phyloP scores from a whole-genome alignment of 53 echinoderm and acorn worm genomes.

The Apostichopus leukothele region DNA sequence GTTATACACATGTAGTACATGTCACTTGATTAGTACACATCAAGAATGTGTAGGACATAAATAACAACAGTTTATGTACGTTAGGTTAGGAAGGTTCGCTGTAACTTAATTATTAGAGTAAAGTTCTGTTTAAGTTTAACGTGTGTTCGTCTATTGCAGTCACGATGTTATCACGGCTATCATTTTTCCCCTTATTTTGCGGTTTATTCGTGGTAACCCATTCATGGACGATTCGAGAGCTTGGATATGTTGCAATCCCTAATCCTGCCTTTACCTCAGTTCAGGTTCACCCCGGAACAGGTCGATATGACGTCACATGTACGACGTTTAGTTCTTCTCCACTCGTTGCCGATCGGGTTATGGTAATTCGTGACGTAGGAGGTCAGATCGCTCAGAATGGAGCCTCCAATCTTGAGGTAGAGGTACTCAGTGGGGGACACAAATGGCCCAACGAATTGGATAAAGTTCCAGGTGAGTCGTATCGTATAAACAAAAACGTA shows the following conservation, averaged over 20 bases:
- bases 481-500: background rate
- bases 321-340: constrained; percentile 3
- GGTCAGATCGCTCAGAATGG: constrained; percentile 47
- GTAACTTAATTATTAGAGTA: no score
- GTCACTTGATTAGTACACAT: no score
- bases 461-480: constrained; percentile 68
- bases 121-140: no score
- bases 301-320: constrained; percentile 49
- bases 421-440: constrained; percentile 50
- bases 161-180: background rate
- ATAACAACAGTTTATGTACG: no score
- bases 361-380: constrained; percentile 59
- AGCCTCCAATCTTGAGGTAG: constrained; percentile 27
- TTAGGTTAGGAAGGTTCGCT: no score
- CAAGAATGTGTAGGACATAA: no score
- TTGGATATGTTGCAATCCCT: constrained; percentile 59
- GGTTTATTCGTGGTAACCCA: background rate
- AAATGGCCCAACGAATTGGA: constrained; percentile 76
- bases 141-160: no score
- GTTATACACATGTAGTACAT: no score
- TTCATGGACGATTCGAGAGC: constrained; percentile 63
- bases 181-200: background rate
- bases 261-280: constrained; percentile 67
- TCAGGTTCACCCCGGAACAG: constrained; percentile 54
- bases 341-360: constrained; percentile 37